Evolutionary conservation across 2,113 vertebrate genomes (phyloP).

Genomic region (Callopanchax toddi): DNA sequence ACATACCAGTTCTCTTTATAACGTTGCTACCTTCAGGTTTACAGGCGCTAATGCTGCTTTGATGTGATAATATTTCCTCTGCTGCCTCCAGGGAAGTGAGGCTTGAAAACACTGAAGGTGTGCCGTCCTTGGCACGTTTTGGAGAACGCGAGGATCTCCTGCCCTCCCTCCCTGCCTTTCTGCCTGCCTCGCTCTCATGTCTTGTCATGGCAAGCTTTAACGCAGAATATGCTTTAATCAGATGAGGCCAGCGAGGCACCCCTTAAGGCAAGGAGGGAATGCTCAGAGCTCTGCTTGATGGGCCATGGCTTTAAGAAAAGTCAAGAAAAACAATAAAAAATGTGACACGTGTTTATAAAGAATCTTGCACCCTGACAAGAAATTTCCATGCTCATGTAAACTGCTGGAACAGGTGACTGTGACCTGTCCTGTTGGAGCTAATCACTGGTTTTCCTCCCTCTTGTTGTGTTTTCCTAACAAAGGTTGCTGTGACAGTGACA

Average conservation of each 20-base stretch:
- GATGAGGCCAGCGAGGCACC: slow-evolving; percentile 21
- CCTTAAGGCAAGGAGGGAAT: slow-evolving; percentile 53
- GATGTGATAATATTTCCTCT: slow-evolving; percentile 12
- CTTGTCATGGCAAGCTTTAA: slow-evolving; percentile 42
- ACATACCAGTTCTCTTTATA: no score
- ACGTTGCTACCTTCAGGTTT: slow-evolving; percentile 1
- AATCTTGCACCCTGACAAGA: not conserved
- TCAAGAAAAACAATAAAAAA: not conserved
- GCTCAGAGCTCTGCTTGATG: slow-evolving; percentile 2
- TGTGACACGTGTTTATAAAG: not conserved
- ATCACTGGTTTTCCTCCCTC: not conserved
- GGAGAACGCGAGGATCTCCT: slow-evolving; percentile 7
- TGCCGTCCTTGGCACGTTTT: slow-evolving; percentile 43
- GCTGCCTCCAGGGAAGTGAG: slow-evolving; percentile 23
- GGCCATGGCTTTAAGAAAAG: not conserved
- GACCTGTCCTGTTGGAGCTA: not conserved
- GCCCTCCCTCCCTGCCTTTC: slow-evolving; percentile 9
- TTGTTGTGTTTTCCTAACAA: not conserved
- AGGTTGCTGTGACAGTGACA: slow-evolving; percentile 5
- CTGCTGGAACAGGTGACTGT: no score
- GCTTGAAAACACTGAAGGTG: slow-evolving; percentile 28
- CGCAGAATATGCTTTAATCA: not conserved
- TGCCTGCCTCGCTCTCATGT: slow-evolving; percentile 29
- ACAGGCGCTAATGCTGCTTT: not conserved
- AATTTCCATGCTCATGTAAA: not conserved